A percentile compares a stretch with the other conserved stretches of the same genome.
Evolutionary conservation across 2,888 invertebrate genomes (phyloP).

Genomic region (Acholoe squamosa): DNA sequence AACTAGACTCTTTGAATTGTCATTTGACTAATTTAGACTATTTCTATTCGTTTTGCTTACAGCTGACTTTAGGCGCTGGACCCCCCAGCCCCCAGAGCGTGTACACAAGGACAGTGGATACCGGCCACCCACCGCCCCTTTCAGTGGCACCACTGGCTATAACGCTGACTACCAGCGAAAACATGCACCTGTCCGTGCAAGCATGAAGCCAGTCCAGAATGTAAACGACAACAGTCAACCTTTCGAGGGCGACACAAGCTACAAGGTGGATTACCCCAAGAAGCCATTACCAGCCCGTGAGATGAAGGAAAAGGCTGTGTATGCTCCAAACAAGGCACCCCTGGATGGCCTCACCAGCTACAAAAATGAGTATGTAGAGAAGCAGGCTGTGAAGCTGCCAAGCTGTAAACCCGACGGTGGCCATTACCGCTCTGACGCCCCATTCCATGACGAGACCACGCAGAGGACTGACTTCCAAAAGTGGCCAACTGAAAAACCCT

Average conservation of each 20-base stretch:
- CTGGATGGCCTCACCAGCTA: slow-evolving; percentile 81
- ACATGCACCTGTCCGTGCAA: slow-evolving; percentile 74
- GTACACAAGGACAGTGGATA: slow-evolving; percentile 63
- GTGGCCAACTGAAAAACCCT: slow-evolving; percentile 75
- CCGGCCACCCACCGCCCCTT: slow-evolving; percentile 77
- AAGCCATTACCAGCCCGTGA: slow-evolving; percentile 78
- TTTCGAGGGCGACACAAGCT: slow-evolving; percentile 80
- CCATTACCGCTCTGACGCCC: slow-evolving; percentile 80
- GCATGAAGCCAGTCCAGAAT: slow-evolving; percentile 79
- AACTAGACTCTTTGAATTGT: no score
- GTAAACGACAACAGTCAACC: slow-evolving; percentile 78
- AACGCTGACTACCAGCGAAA: slow-evolving; percentile 78
- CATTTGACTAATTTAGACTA: background rate
- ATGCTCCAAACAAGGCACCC: slow-evolving; percentile 75
- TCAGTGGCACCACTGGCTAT: slow-evolving; percentile 81
- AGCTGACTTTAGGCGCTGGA: slow-evolving; percentile 74
- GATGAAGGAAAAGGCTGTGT: slow-evolving; percentile 75
- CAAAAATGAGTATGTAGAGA: slow-evolving; percentile 75
- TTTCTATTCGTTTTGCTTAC: background rate
- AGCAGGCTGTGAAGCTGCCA: slow-evolving; percentile 70
- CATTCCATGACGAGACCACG: slow-evolving; percentile 82
- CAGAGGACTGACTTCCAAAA: slow-evolving; percentile 71
- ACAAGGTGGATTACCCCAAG: slow-evolving; percentile 79
- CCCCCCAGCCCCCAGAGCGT: slow-evolving; percentile 72
- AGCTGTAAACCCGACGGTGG: slow-evolving; percentile 80